A percentile compares a stretch with the other conserved stretches of the same genome.
phyloP scores from a whole-genome alignment of 2,113 vertebrate genomes.

The Chinchilla lanigera region DNA sequence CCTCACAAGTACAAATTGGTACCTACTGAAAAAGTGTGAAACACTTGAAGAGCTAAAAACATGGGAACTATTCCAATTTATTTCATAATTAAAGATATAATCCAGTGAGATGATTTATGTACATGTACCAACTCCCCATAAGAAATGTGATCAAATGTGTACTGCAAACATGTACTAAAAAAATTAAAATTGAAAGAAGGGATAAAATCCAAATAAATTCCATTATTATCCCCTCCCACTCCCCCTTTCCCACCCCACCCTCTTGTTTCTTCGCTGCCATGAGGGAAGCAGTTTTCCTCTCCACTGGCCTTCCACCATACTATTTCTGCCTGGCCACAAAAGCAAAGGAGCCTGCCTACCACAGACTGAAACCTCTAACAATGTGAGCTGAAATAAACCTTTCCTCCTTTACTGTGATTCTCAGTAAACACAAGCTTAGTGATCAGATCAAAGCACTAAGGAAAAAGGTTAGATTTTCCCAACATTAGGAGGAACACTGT shows the following conservation, averaged over 20 bases:
- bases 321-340: neutral
- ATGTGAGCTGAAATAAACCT: neutral
- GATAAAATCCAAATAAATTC: conserved; percentile 34
- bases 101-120: neutral
- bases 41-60: neutral
- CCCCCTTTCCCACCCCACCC: neutral
- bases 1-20: conserved; percentile 3
- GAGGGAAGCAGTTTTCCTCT: neutral
- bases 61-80: neutral
- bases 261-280: neutral
- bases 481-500: neutral
- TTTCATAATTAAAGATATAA: conserved; percentile 49
- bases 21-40: conserved; percentile 5
- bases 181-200: neutral
- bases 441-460: neutral
- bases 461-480: neutral
- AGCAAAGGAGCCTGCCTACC: neutral
- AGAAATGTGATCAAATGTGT: neutral
- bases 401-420: neutral
- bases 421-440: neutral
- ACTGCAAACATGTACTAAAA: neutral
- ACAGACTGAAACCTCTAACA: neutral
- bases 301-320: neutral
- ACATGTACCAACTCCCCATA: neutral
- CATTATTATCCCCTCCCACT: neutral